These are phyloP conservation scores for Drosophila paucipuncta DNA, from an alignment of 2,888 invertebrate genomes.

Conservation along the genomic window DNA sequence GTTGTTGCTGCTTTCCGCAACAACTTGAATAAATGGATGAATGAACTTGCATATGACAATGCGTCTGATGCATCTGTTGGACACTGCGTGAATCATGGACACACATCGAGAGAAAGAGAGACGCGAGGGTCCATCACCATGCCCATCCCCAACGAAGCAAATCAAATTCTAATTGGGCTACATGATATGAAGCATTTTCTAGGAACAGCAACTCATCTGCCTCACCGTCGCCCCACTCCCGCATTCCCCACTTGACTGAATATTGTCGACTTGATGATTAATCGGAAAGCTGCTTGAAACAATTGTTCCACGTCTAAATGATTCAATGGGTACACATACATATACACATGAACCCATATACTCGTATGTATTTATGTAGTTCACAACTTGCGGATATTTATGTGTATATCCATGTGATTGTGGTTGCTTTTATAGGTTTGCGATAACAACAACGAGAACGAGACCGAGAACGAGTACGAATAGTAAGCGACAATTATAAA, in stretches of 20 bases:
- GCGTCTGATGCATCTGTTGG: conserved; percentile 17
- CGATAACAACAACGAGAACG: conserved; percentile 22
- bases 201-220: conserved; percentile 26
- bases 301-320: conserved; percentile 37
- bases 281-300: conserved; percentile 39
- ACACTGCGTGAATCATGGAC: conserved; percentile 23
- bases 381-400: background rate
- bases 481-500: conserved; percentile 34
- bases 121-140: background rate
- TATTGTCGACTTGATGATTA: conserved; percentile 43
- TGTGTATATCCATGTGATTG: background rate
- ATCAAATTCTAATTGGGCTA: conserved; percentile 4
- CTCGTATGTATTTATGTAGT: background rate
- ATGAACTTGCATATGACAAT: conserved; percentile 43
- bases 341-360: background rate
- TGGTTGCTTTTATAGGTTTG: conserved; percentile 27
- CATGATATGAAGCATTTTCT: conserved; percentile 19
- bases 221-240: background rate
- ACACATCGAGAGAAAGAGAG: background rate
- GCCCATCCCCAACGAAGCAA: background rate
- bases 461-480: background rate
- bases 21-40: conserved; percentile 32
- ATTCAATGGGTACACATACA: conserved; percentile 32
- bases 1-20: conserved; percentile 10
- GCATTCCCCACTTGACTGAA: background rate